Evolutionary conservation across 2,113 vertebrate genomes (phyloP), one percentile per base, ranked within the genome.

Genomic region (Dromaius novaehollandiae): DNA sequence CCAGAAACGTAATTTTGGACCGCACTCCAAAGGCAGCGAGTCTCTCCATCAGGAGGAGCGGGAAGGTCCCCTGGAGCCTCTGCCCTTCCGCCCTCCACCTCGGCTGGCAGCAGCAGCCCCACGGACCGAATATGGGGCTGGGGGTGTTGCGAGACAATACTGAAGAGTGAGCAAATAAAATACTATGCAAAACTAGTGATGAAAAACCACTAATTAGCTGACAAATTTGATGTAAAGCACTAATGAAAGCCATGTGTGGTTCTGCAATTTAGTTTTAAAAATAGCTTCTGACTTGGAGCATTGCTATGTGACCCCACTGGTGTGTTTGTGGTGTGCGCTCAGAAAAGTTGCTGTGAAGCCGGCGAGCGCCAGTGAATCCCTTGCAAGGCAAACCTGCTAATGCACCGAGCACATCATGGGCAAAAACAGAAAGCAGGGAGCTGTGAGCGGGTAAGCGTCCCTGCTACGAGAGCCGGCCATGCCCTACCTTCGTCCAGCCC

Each of bases 171-270:
- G 95, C 75, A 95, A 93, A 95, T 95, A 96, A 94, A 97, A 95
- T 66, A 86, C 91, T 91, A 91, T 44, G 83, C 86, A 97, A 97
- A 96, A 70, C 70, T 70, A 82, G 75, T 63, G 91, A 93, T 97
- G 87, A 97, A 97, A 96, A 97, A 94, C 84, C 80, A 95, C 93
- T 96, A 95, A 96, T 97, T 97, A 97, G 92, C 96, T 96, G 92
- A 97, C 94, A 97, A 96, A 94, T 93, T 93, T 96, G 95, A 97
- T 96, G 75, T 83, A 96, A 97, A 97, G 92, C 85, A 81, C 88
- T 97, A 97, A 96, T 87, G 92, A 97, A 97, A 97, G 64, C 93
- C 77, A 92, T 84, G 70, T 82, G 89, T 66, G 83, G 85, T 64
- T 95, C 94, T 96, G 84, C 82, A 96, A 82, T 96, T 97, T 87